Conservation (phyloP, 2,888 invertebrate genomes). For the Clusia tigrina region DNA sequence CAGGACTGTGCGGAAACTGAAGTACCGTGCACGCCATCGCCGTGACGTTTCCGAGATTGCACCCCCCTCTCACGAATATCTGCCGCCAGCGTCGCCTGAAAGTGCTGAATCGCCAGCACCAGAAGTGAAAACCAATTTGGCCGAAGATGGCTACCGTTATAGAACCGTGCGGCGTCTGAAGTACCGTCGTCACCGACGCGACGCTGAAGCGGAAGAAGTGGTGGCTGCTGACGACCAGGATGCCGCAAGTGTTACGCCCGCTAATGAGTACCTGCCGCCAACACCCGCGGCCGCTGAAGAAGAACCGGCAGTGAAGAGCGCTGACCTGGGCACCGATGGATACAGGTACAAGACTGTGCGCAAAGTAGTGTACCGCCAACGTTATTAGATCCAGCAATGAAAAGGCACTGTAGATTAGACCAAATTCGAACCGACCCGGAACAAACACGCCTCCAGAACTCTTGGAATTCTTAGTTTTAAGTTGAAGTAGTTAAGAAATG, state of each 20-base stretch:
- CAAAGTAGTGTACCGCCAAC: constrained; percentile 54
- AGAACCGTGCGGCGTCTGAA: constrained; percentile 52
- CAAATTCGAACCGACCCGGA: background rate
- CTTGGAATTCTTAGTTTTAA: background rate
- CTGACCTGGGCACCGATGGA: constrained; percentile 57
- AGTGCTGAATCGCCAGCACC: too few species aligned
- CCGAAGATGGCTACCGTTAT: constrained; percentile 52
- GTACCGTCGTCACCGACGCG: constrained; percentile 55
- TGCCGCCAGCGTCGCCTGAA: constrained; percentile 51
- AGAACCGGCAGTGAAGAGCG: constrained; percentile 46
- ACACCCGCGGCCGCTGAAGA: constrained; percentile 33
- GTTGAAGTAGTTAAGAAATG: background rate
- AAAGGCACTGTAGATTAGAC: background rate
- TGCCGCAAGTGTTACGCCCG: too few species aligned
- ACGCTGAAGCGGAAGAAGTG: constrained; percentile 38
- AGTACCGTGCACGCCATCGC: constrained; percentile 57
- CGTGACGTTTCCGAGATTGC: constrained; percentile 58
- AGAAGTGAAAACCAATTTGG: constrained; percentile 53
- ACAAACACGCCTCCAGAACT: too few species aligned
- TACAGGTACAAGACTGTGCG: constrained; percentile 61
- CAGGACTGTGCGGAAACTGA: constrained; percentile 59
- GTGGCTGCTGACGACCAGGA: constrained; percentile 36
- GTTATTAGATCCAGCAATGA: constrained; percentile 43
- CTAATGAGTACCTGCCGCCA: constrained; percentile 55
- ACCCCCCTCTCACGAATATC: constrained; percentile 46